Evolutionary conservation across 2,113 vertebrate species (phyloP).

Genomic region (Tyrannus savana): DNA sequence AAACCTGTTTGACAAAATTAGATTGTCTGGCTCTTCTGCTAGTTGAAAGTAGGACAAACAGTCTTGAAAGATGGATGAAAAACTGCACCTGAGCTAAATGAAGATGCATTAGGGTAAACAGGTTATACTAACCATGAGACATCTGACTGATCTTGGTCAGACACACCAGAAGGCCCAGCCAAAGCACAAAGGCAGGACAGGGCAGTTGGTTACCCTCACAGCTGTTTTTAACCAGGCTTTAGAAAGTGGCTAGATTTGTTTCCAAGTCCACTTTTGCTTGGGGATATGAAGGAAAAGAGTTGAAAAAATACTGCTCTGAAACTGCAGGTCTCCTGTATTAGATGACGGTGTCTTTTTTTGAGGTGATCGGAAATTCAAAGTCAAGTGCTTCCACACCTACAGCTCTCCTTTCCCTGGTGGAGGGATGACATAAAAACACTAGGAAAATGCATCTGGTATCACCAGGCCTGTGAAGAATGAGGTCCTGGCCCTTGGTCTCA

Average conservation of each 20-base stretch:
- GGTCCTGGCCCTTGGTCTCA: background rate
- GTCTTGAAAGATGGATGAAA: background rate
- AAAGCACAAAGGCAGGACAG: background rate
- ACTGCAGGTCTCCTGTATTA: background rate
- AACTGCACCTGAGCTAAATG: background rate
- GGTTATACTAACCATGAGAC: background rate
- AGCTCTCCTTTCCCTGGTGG: background rate
- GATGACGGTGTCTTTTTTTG: background rate
- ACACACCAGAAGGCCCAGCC: background rate
- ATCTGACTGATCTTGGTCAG: conserved; percentile 2
- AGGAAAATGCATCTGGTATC: background rate
- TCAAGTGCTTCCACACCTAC: background rate
- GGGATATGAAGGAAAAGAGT: background rate
- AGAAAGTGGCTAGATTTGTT: background rate
- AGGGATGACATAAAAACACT: background rate
- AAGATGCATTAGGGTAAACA: background rate
- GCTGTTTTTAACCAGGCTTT: background rate
- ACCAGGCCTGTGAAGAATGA: background rate
- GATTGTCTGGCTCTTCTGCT: conserved; percentile 1
- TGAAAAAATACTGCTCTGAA: background rate
- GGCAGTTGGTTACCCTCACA: background rate
- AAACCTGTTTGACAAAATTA: conserved; percentile 52
- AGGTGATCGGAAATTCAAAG: background rate
- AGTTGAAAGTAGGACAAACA: conserved; percentile 29
- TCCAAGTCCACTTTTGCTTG: background rate